Evolutionary conservation across 2,797 vertebrate genomes (phyloP).

Genomic region (Thaleichthys pacificus): DNA sequence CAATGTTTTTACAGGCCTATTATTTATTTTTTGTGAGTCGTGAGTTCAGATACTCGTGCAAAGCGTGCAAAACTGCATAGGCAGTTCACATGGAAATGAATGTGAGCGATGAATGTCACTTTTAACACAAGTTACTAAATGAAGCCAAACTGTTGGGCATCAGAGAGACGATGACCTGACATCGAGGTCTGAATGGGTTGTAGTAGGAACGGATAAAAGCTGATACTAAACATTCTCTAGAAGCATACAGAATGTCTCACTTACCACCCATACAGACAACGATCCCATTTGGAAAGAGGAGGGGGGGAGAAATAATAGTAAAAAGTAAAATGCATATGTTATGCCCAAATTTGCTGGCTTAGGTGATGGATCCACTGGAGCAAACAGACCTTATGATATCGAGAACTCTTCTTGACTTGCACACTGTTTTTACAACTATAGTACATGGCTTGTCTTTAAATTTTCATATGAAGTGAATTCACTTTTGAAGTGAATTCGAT

Average conservation of each 20-base stretch:
- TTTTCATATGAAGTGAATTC: no score
- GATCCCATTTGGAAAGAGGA: constrained; percentile 88
- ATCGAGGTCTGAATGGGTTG: constrained; percentile 79
- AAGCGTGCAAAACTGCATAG: constrained; percentile 19
- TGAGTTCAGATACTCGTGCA: not conserved
- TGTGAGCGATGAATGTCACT: constrained; percentile 43
- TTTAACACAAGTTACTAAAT: constrained; percentile 9
- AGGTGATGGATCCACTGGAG: constrained; percentile 12
- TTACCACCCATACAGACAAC: constrained; percentile 96
- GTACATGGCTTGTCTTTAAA: no score
- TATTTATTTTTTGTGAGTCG: not conserved
- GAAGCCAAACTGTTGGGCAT: constrained; percentile 49
- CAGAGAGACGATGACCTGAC: constrained; percentile 68
- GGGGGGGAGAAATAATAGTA: constrained; percentile 87
- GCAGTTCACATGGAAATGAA: constrained; percentile 27
- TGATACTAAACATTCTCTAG: constrained; percentile 82
- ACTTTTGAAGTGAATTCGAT: no score
- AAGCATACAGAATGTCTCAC: constrained; percentile 95
- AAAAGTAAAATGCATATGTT: constrained; percentile 77
- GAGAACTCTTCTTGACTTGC: no score
- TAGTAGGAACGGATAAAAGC: constrained; percentile 84
- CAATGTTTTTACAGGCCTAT: constrained; percentile 1
- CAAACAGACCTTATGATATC: no score
- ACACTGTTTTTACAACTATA: no score
- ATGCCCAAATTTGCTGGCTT: not conserved